Evolutionary conservation across 1,140 invertebrate species (phyloP), one percentile per base, ranked within the genome.

Genomic region (Rhynchophorus ferrugineus): DNA sequence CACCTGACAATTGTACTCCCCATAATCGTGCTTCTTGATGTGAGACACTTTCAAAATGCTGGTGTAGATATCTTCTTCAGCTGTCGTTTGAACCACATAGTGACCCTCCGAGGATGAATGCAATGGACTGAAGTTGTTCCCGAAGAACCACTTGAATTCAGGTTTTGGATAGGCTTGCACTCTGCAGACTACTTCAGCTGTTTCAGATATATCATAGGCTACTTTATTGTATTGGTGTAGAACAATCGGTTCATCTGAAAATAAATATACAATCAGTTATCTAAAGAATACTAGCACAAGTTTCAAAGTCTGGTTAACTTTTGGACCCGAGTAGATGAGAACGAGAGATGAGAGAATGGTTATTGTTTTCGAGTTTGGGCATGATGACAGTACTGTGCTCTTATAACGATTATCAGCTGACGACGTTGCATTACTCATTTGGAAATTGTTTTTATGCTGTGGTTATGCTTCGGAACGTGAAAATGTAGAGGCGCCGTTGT

Each of bases 151-250:
- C 59, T 93, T 88, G 68, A 95, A 94, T 62, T 89, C 87, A 0
- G 91, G 90, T 62, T 87, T 85, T 0, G 91, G 92, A 71, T 90
- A 95, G 0, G 91, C 89, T 66, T 92, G 88, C 2, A 95, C 89
- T 64, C 85, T 81, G 68, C 92, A 95, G 2, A 84, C 77, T 7
- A 95, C 83, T 66, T 89, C 81, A 0, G 90, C 91, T 0, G 79
- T 86, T 65, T 94, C 89, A 8, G 79, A 73, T 1, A 90, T 65
- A 66, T 93, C 89, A 58, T 84, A 91, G 2, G 91, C 91, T 0
- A 94, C 91, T 71, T 92, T 91, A 50, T 84, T 88, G 65, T 91
- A 86, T 50, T 87, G 82, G 65, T 89, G 84, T 8, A 91, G 74
- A 3, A 87, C 78, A 57, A 93, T 88, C 1, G 91, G 91, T 64